Base-by-base conservation (phyloP, 2,888 invertebrate genomes). In the Darwinula stevensoni region DNA sequence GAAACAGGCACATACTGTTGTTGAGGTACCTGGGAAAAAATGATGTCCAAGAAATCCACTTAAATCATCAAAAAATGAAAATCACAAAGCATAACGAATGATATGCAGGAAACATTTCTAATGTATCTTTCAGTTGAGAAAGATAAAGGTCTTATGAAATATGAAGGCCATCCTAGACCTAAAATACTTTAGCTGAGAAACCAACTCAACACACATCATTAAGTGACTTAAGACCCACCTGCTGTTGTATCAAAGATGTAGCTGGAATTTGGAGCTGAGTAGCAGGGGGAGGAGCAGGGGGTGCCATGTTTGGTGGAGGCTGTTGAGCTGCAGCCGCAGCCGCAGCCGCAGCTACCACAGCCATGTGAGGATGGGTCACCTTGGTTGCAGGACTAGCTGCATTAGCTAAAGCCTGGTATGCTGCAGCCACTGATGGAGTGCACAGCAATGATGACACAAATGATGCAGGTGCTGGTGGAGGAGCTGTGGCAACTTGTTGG, bases 1-100 rank as follows among this genome's bases (percentile, higher is more conserved):
- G 84, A 84, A 32, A 86, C 84, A 17, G 86, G 82, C 41, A 67
- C 80, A 43, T 84, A 82, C 51, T 82, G 80, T 51, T 80, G 80
- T 45, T 74, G 73, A 9, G 71, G 70, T 30, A 66, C 66, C 18
- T 58, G 58, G 9, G 6, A 13, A 3, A 27, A 29, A n/a, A 26
- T 13, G 2, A 16, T 12, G n/a, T 12, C 14, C 16, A 35, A 16
- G 29, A 2, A n/a, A 2, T 5, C 11, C 16, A 14, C n/a, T 12
- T 17, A 30, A 13, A 16, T 29, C 30, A 34, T 5, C 9, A 34
- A 34, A 9, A n/a, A 6, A n/a, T n/a, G 15, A 34, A 15, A 33
- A 33, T n/a, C 13, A 13, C 11, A 35, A 31, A n/a, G 31, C 5
- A 14, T 13, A 32, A 17, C 31, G 31, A 22, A n/a, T 22, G 22